These are phyloP conservation scores for Drosophila leontia DNA, from an alignment of 1,140 invertebrate genomes.

Conservation along the genomic window DNA sequence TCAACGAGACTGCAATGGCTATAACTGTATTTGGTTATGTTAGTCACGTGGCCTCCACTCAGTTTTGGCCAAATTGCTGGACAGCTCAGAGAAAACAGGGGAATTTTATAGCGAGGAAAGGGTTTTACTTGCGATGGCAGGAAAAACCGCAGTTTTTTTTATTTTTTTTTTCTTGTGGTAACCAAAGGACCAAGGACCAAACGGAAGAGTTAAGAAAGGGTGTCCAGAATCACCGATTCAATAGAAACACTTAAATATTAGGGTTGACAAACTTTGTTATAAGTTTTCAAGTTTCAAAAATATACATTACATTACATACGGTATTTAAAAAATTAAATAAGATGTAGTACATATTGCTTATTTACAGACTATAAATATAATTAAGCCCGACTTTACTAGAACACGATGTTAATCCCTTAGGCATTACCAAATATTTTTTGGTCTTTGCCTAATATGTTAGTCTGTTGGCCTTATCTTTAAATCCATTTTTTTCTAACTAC, in stretches of 20 bases:
- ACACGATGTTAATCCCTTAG: neutral
- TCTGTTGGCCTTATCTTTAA: constrained; percentile 44
- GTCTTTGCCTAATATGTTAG: constrained; percentile 38
- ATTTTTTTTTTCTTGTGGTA: constrained; percentile 24
- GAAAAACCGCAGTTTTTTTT: constrained; percentile 34
- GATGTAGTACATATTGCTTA: too few species aligned
- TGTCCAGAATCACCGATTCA: neutral
- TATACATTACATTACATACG: neutral
- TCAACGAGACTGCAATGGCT: constrained; percentile 42
- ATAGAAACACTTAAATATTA: neutral
- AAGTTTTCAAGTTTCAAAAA: neutral
- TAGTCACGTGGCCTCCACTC: constrained; percentile 77
- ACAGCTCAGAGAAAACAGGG: constrained; percentile 22
- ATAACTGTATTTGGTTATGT: constrained; percentile 80
- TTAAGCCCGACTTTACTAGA: too few species aligned
- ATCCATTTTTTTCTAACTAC: constrained; percentile 43
- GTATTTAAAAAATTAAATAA: neutral
- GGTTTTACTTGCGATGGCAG: constrained; percentile 18
- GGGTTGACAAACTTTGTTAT: neutral
- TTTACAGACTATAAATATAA: neutral
- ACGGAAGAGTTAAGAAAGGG: neutral
- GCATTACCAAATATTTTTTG: neutral
- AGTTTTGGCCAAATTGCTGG: constrained; percentile 74
- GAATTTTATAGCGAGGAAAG: neutral
- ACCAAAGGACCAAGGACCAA: constrained; percentile 5